Percentiles rank a stretch among this genome's conserved stretches.
Conservation (phyloP, 2,888 invertebrate genomes). For the Cantharis flavilabris region DNA sequence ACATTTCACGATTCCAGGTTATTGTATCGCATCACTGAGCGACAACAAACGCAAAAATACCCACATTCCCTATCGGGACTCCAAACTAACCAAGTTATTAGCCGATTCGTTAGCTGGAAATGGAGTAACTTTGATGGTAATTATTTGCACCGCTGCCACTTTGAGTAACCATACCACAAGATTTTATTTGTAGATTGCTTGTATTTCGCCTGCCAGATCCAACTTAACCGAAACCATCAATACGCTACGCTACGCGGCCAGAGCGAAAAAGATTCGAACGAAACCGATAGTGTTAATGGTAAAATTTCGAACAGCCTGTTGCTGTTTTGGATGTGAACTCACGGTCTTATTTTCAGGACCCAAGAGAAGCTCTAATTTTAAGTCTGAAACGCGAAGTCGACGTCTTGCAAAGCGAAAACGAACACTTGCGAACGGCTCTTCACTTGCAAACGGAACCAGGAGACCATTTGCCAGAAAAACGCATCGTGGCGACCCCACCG, state of each 20-base stretch:
- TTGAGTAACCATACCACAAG: neutral
- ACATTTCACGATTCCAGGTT: conserved; percentile 64
- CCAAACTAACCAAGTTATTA: conserved; percentile 89
- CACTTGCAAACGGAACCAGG: conserved; percentile 61
- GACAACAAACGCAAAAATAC: conserved; percentile 77
- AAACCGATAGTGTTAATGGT: conserved; percentile 95
- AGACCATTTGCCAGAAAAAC: conserved; percentile 50
- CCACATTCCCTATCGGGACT: conserved; percentile 93
- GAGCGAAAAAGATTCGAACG: conserved; percentile 90
- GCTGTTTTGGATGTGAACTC: neutral
- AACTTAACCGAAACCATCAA: conserved; percentile 88
- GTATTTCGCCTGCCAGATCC: conserved; percentile 86
- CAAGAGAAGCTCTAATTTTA: conserved; percentile 87
- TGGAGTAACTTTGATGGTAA: conserved; percentile 92
- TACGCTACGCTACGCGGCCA: conserved; percentile 88
- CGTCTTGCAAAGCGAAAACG: conserved; percentile 84
- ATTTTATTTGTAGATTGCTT: conserved; percentile 75
- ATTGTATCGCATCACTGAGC: conserved; percentile 91
- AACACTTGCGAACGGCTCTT: conserved; percentile 78
- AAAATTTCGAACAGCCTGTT: conserved; percentile 45
- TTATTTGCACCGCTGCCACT: neutral
- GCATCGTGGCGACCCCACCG: conserved; percentile 53
- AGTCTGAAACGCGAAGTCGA: conserved; percentile 87
- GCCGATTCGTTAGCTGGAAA: conserved; percentile 94
- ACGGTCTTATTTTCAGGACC: conserved; percentile 66